Base-by-base conservation (phyloP, 2,113 vertebrate species). In the Neolamprologus toae region DNA sequence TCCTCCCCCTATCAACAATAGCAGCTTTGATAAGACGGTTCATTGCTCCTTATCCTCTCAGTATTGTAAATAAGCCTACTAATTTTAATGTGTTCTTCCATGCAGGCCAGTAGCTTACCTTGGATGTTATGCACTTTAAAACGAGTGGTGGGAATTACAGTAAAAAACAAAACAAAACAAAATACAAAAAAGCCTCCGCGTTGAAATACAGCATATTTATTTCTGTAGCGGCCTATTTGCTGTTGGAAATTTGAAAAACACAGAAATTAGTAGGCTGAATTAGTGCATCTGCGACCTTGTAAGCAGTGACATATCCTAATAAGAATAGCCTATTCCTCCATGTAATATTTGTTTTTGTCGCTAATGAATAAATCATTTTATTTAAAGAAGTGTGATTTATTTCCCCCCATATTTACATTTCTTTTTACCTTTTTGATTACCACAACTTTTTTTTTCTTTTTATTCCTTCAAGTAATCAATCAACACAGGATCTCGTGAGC, bases 121-220 rank as follows among this genome's bases (percentile, higher is more conserved):
- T 94, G 91, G 85, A 95, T 95, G 89, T 90, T 91, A 96, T 95
- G 96, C 97, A 97, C 96, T 97, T 97, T 97, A 97, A 96, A 76
- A 95, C 79, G 85, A 93, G 91, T 92, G 90, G 91, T 88, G 87
- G 86, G 84, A 93, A 88, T 93, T 84, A 92, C 59, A 45, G 55
- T 80, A 83, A 81, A 84, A 73, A 40, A 37, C 6, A 63, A 66
- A 35, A 33, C 16, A 63, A 35, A 73, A 71, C 8, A 71, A 42
- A 42, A 42, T 6, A 73, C 59, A 51, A 66, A 66, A 66, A 66
- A 66, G 4, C 19, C 78, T 89, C 86, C 94, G 91, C 84, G 92
- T 92, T 94, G 92, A 90, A 91, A 92, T 87, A 90, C 28, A 88
- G 23, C 87, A 57, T 86, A 84, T 85, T 84, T 49, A 76, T 80